phyloP scores from a whole-genome alignment of 2,113 vertebrate genomes.

The Dolichotis patagonum region DNA sequence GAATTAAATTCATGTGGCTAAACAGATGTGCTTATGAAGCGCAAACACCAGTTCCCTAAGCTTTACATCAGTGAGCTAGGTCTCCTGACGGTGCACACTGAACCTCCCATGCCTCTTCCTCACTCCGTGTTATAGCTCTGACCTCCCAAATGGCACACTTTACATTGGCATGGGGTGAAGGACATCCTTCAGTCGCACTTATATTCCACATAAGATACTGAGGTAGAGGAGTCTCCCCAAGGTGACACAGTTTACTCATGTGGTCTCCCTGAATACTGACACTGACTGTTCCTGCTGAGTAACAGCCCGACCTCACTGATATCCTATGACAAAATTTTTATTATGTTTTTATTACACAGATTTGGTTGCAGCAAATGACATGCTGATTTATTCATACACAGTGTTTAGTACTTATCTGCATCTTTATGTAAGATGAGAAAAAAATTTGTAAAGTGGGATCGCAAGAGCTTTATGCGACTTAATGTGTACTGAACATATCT shows the following conservation, averaged over 20 bases:
- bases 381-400: neutral
- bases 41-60: neutral
- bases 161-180: neutral
- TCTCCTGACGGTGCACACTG: too few relatives aligned
- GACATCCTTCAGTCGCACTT: neutral
- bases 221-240: neutral
- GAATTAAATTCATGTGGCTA: neutral
- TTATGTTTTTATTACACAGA: too few relatives aligned
- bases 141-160: neutral
- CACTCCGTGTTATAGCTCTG: neutral
- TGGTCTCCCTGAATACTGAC: neutral
- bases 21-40: neutral
- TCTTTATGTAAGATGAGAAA: neutral
- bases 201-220: neutral
- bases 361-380: neutral
- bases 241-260: neutral
- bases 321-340: neutral
- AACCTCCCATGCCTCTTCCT: neutral
- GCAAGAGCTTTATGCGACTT: neutral
- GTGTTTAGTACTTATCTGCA: neutral
- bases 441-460: neutral
- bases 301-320: neutral
- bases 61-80: too few relatives aligned
- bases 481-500: neutral
- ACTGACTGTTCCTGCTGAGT: too few relatives aligned